These are phyloP conservation scores for Phymanthus crucifer DNA, from an alignment of 92 coral and sea anemone genomes.

Conservation along the genomic window DNA sequence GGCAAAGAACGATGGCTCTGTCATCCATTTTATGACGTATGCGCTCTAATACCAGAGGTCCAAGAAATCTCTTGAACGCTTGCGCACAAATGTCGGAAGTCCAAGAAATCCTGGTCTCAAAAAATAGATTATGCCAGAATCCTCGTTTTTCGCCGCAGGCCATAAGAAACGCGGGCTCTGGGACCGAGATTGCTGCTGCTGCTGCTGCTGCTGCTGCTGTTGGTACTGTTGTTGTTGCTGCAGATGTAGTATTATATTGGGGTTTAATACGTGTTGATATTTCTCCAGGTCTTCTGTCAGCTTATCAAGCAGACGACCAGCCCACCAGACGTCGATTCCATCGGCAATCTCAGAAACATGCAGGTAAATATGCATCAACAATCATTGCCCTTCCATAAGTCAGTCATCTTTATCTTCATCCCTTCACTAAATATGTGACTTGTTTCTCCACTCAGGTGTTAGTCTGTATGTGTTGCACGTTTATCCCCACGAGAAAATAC, in stretches of 20 bases:
- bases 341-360: slow-evolving; percentile 90
- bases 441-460: slow-evolving; percentile 58
- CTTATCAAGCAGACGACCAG: slow-evolving; percentile 92
- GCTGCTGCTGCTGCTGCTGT: too few species aligned
- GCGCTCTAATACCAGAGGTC: too few species aligned
- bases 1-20: too few species aligned
- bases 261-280: neutral
- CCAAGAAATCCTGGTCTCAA: too few species aligned
- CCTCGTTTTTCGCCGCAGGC: too few species aligned
- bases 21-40: too few species aligned
- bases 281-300: slow-evolving; percentile 89
- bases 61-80: too few species aligned
- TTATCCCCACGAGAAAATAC: slow-evolving; percentile 92
- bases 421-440: neutral
- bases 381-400: neutral
- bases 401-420: too few species aligned
- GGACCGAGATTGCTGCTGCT: neutral
- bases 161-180: too few species aligned
- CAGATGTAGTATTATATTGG: neutral
- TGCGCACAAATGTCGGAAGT: too few species aligned
- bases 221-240: neutral
- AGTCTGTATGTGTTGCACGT: slow-evolving; percentile 99
- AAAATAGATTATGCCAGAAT: too few species aligned
- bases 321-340: slow-evolving; percentile 87
- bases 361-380: slow-evolving; percentile 54